These are phyloP conservation scores for Drosophila eohydei DNA, from an alignment of 2,888 invertebrate genomes.

Conservation along the genomic window DNA sequence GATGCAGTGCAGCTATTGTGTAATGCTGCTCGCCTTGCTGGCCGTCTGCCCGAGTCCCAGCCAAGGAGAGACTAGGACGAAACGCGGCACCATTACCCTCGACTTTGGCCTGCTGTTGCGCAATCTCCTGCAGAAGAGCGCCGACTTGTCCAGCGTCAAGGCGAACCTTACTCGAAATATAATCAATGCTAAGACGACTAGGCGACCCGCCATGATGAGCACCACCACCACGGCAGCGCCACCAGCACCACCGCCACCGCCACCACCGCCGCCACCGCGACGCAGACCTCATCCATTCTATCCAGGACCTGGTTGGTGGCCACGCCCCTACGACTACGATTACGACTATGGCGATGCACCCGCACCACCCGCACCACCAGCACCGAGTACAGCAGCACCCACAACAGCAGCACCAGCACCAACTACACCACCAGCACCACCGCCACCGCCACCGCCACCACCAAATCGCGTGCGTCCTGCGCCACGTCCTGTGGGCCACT, in stretches of 20 bases:
- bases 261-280: conserved; percentile 31
- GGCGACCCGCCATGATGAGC: conserved; percentile 30
- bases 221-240: conserved; percentile 21
- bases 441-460: conserved; percentile 5
- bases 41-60: neutral
- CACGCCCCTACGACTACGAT: conserved; percentile 59
- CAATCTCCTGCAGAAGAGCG: conserved; percentile 78
- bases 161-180: conserved; percentile 46
- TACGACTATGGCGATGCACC: conserved; percentile 58
- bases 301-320: conserved; percentile 58
- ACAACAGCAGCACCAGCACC: conserved; percentile 20
- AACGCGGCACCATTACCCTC: conserved; percentile 72
- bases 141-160: conserved; percentile 69
- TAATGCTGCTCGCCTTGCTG: conserved; percentile 15
- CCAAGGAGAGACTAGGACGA: conserved; percentile 18
- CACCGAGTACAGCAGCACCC: conserved; percentile 11
- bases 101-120: conserved; percentile 75
- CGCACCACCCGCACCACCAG: neutral
- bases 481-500: conserved; percentile 20
- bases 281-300: conserved; percentile 44
- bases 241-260: conserved; percentile 11
- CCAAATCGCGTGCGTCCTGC: conserved; percentile 42
- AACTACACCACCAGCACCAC: conserved; percentile 9
- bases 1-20: conserved; percentile 34
- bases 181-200: conserved; percentile 39